These are phyloP conservation scores for Anser cygnoides DNA, from an alignment of 2,113 vertebrate genomes.

Conservation along the genomic window DNA sequence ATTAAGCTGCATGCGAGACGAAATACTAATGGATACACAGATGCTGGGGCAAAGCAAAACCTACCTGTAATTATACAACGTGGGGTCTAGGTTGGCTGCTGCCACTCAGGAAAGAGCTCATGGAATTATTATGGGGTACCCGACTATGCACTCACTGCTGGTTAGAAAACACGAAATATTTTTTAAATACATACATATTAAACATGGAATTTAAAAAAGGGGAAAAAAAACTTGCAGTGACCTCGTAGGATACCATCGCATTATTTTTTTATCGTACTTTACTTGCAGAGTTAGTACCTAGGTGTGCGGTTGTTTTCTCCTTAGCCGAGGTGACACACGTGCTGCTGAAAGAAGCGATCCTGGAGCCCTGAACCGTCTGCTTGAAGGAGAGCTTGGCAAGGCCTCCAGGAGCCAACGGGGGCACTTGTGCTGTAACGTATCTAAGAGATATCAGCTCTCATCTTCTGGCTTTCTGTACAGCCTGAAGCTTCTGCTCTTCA, in stretches of 20 bases:
- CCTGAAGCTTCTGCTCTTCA: background rate
- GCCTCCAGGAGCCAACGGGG: background rate
- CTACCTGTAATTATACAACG: fast-evolving
- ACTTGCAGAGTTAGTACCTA: background rate
- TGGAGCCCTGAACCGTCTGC: background rate
- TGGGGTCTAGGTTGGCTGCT: background rate
- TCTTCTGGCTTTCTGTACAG: background rate
- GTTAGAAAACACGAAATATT: background rate
- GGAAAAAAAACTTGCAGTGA: background rate
- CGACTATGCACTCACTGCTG: background rate
- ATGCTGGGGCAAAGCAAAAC: background rate
- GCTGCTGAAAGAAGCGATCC: background rate
- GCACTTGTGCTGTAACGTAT: background rate
- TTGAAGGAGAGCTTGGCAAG: background rate
- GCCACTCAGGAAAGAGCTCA: background rate
- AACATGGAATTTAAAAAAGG: background rate
- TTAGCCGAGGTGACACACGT: background rate
- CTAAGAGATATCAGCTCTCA: no score
- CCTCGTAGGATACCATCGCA: background rate
- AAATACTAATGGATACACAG: background rate
- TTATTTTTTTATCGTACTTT: background rate
- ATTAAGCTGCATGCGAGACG: background rate
- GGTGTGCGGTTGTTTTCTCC: background rate
- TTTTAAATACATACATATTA: background rate
- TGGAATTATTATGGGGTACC: background rate